Percentiles rank a stretch among this genome's conserved stretches.
phyloP scores from a whole-genome alignment of 2,888 invertebrate genomes.

The Syrista parreyssii region DNA sequence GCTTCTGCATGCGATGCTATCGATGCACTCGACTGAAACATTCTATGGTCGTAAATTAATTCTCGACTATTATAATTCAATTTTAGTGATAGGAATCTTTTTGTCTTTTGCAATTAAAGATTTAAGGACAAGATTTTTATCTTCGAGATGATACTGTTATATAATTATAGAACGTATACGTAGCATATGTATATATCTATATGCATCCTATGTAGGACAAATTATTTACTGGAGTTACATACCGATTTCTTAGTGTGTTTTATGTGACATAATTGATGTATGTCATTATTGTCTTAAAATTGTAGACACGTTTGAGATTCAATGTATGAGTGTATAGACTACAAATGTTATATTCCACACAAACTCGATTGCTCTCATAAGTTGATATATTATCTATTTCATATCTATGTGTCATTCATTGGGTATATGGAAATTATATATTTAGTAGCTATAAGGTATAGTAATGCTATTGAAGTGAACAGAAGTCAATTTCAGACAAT shows the following conservation, averaged over 20 bases:
- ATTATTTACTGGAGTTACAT: not conserved
- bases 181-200: no score
- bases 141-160: not conserved
- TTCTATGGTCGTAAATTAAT: not conserved
- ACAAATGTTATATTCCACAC: not conserved
- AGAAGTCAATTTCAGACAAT: not conserved
- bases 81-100: not conserved
- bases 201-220: no score
- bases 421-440: not conserved
- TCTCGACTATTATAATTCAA: not conserved
- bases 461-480: not conserved
- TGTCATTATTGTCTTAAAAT: not conserved
- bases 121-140: no score
- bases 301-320: not conserved
- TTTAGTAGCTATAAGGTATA: not conserved
- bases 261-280: not conserved
- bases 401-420: not conserved
- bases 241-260: not conserved
- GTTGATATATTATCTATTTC: not conserved
- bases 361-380: not conserved
- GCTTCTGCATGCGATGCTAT: not conserved
- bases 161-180: no score
- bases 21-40: not conserved
- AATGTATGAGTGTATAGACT: not conserved
- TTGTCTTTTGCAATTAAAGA: not conserved